Percentiles rank a stretch among this genome's conserved stretches.
Evolutionary conservation across 2,888 invertebrate genomes (phyloP).

Genomic region (Harpagoxenus sublaevis): DNA sequence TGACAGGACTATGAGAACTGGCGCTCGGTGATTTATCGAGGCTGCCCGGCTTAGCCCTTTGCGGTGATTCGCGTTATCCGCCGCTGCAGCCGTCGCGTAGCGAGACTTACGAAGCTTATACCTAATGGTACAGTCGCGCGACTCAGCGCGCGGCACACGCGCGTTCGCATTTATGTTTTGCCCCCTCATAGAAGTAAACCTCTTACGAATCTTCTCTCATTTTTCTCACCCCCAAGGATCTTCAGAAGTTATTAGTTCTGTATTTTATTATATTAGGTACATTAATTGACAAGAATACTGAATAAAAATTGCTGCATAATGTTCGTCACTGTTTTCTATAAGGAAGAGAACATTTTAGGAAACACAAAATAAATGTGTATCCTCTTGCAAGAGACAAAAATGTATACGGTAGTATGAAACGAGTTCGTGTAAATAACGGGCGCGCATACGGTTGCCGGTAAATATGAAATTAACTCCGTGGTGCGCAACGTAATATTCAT

Average conservation of each 20-base stretch:
- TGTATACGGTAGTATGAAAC: not conserved
- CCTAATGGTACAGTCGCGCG: not conserved
- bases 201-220: not conserved
- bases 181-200: not conserved
- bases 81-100: slow-evolving; percentile 55
- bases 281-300: not conserved
- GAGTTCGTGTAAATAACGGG: not conserved
- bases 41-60: slow-evolving; percentile 72
- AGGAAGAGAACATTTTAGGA: not conserved
- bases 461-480: not conserved
- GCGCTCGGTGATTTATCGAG: slow-evolving; percentile 76
- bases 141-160: not conserved
- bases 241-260: not conserved
- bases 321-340: not conserved
- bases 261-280: not conserved
- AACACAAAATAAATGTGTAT: not conserved
- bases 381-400: not conserved
- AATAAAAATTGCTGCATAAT: not conserved
- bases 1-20: slow-evolving; percentile 78
- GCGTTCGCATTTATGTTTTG: not conserved
- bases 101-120: slow-evolving; percentile 33
- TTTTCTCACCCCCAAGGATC: not conserved
- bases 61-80: slow-evolving; percentile 73
- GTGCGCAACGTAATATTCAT: not conserved
- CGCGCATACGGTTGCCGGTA: not conserved